Evolutionary conservation across 2,113 vertebrate genomes (phyloP).

Genomic region (Emydura subglobosa): DNA sequence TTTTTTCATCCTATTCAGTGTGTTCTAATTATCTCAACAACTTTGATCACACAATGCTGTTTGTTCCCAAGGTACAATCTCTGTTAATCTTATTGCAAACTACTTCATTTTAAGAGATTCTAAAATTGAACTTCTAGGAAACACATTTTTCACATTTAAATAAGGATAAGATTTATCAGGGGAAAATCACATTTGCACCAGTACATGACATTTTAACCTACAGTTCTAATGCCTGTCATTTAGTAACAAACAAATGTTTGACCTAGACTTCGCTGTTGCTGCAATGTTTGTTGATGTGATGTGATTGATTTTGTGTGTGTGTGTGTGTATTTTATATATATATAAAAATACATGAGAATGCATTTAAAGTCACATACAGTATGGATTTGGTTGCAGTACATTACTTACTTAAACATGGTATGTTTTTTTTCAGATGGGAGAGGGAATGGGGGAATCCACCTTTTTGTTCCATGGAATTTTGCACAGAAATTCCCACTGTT

Average conservation of each 20-base stretch:
- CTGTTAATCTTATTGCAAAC: constrained; percentile 49
- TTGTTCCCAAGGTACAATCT: constrained; percentile 38
- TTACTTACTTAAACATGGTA: not conserved
- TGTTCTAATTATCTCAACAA: constrained; percentile 1
- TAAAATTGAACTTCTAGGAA: not conserved
- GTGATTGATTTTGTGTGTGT: too few relatives aligned
- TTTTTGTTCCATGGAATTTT: not conserved
- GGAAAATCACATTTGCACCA: not conserved
- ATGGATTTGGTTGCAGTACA: not conserved
- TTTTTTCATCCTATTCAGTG: not conserved
- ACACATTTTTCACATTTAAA: not conserved
- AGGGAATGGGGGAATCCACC: not conserved
- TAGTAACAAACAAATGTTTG: not conserved
- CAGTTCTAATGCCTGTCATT: not conserved
- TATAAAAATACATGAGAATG: too few relatives aligned
- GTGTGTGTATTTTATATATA: rapidly evolving
- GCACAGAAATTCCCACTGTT: not conserved
- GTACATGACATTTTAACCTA: not conserved
- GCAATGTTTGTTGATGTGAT: not conserved
- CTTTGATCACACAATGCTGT: not conserved
- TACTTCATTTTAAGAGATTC: constrained; percentile 29
- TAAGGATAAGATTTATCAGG: not conserved
- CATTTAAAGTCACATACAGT: too few relatives aligned
- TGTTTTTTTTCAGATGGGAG: not conserved
- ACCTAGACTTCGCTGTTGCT: rapidly evolving